Percentiles rank a stretch among this genome's conserved stretches.
phyloP scores from a whole-genome alignment of 37 sponge, comb jelly and placozoan genomes.

The Bolinopsis microptera region DNA sequence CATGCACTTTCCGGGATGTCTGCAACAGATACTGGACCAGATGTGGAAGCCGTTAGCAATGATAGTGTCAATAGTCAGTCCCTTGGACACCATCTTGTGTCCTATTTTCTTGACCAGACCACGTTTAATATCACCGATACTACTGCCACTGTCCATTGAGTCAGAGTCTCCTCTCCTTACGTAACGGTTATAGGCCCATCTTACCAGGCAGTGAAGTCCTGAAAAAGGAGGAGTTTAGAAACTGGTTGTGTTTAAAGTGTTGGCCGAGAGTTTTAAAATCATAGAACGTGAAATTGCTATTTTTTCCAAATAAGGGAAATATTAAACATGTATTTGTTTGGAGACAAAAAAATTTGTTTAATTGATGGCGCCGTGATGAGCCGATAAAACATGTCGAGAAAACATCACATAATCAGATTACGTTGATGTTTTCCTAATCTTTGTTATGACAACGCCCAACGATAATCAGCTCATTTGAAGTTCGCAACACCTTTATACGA shows the following conservation, averaged over 20 bases:
- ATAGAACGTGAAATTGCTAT: too few relatives aligned
- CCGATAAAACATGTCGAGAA: too few relatives aligned
- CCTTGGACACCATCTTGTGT: conserved; percentile 16
- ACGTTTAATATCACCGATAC: background rate
- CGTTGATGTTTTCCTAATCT: too few relatives aligned
- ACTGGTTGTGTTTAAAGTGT: background rate
- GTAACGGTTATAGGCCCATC: background rate
- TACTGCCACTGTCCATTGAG: conserved; percentile 9
- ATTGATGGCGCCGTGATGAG: too few relatives aligned
- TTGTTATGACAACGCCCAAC: too few relatives aligned
- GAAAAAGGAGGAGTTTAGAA: background rate
- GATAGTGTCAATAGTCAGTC: conserved; percentile 5
- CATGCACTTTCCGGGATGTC: conserved; percentile 37
- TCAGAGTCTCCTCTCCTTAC: background rate
- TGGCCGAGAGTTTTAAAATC: too few relatives aligned
- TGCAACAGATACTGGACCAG: conserved; percentile 50
- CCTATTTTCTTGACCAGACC: conserved; percentile 26
- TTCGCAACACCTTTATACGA: too few relatives aligned
- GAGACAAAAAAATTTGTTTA: too few relatives aligned
- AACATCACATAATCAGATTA: too few relatives aligned
- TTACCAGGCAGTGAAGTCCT: background rate
- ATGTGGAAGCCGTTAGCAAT: conserved; percentile 24
- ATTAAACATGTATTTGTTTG: too few relatives aligned
- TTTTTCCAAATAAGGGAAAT: too few relatives aligned
- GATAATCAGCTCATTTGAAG: too few relatives aligned